Base-by-base conservation (phyloP, 2,113 vertebrate genomes). In the Crocuta crocuta region DNA sequence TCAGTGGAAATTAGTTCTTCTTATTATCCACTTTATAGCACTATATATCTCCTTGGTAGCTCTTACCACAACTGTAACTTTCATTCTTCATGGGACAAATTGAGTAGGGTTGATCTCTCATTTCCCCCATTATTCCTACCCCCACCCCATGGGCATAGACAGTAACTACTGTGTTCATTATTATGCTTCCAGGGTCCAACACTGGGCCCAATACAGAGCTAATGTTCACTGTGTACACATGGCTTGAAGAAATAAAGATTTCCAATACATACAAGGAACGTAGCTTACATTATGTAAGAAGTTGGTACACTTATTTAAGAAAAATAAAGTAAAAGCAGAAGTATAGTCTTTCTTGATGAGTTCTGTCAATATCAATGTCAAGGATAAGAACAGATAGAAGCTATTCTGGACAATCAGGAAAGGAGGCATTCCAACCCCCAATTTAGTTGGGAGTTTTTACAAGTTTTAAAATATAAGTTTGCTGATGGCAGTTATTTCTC, bases 291-390 rank as follows among this genome's bases (percentile, higher is more conserved):
- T 80, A 0, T 55, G 23, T 35, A 79, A 89, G 15, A 94, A 79
- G 71, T 11, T 85, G 10, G 12, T 78, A 19, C 8, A 82, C 4
- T 97, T 89, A 65, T 45, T 89, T 63, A 68, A 76, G 24, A 50
- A 93, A 95, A 91, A 65, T n/a, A 87, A 86, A 85, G 12, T 70
- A 66, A 94, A 92, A 65, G 1, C 28, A 78, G 94, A 93, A 93
- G 4, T 24, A 78, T 43, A 39, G 71, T 33, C 2, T 33, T 50
- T 50, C 55, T 86, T 70, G 17, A 43, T 89, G 61, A 74, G 50
- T 87, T 87, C 10, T 82, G 78, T 87, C 45, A 55, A 4, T 63
- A 33, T 80, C 73, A 63, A n/a, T 55, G 63, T 19, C 26, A 82
- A 53, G 8, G 65, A 83, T 55, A 63, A 76, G 82, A 93, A 80